Percentiles rank a stretch among this genome's conserved stretches.
Conservation (phyloP, 2,888 invertebrate species). For the Drosophila acutilabella region DNA sequence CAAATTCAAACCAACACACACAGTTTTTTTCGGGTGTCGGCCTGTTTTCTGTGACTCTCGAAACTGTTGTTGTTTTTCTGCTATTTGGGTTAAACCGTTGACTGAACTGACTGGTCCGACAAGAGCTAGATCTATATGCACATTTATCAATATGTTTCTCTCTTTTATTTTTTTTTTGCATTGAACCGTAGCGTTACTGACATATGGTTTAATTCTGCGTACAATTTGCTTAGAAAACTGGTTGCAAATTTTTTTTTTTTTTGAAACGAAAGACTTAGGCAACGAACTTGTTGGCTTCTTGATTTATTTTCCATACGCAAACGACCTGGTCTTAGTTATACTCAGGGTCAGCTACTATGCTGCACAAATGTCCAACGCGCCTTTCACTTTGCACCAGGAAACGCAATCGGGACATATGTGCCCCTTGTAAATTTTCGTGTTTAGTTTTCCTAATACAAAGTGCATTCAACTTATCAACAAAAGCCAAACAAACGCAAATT, state of each 20-base stretch:
- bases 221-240: conserved; percentile 40
- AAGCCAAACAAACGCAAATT: conserved; percentile 28
- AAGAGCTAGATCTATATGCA: conserved; percentile 52
- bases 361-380: conserved; percentile 15
- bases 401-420: conserved; percentile 31
- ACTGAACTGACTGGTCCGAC: conserved; percentile 51
- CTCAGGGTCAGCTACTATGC: conserved; percentile 66
- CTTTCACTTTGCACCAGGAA: conserved; percentile 76
- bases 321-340: conserved; percentile 19
- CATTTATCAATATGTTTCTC: conserved; percentile 45
- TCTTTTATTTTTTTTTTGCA: conserved; percentile 20
- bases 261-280: conserved; percentile 60
- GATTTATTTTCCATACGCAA: conserved; percentile 49
- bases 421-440: conserved; percentile 6
- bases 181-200: conserved; percentile 26
- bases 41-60: conserved; percentile 29
- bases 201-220: conserved; percentile 28
- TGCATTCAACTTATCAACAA: conserved; percentile 71
- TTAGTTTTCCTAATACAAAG: conserved; percentile 29
- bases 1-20: conserved; percentile 7
- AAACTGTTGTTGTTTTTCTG: conserved; percentile 24
- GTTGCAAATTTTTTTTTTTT: conserved; percentile 24
- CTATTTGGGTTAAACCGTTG: conserved; percentile 63
- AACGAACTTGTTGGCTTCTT: conserved; percentile 67
- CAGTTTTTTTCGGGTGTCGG: conserved; percentile 43